These are phyloP conservation scores for Lacerta viridis DNA, from an alignment of 2,797 vertebrate species.

Conservation along the genomic window DNA sequence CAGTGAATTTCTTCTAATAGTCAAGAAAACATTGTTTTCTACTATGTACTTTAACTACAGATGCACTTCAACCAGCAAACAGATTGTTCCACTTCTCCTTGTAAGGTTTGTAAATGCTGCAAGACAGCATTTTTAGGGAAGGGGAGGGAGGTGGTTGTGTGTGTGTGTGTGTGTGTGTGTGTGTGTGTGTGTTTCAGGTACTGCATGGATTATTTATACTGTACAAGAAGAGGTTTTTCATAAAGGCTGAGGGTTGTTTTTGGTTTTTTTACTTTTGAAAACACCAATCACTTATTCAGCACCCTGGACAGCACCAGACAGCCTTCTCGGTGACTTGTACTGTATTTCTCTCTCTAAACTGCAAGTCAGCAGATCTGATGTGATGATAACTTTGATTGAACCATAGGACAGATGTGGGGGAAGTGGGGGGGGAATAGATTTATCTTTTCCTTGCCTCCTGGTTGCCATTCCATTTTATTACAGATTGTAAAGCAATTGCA, in stretches of 20 bases:
- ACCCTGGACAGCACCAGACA: neutral
- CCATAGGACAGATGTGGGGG: neutral
- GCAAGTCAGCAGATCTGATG: conserved; percentile 11
- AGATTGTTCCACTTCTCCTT: neutral
- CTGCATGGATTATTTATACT: neutral
- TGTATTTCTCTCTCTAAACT: conserved; percentile 4
- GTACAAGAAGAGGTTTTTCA: neutral
- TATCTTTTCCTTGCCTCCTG: neutral
- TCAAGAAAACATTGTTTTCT: neutral
- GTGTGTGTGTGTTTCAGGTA: neutral
- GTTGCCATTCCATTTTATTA: conserved; percentile 8
- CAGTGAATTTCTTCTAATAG: neutral
- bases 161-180: neutral
- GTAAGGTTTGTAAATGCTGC: neutral
- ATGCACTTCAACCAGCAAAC: neutral
- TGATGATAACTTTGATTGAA: conserved; percentile 13
- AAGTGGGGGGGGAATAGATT: neutral
- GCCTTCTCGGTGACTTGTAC: neutral
- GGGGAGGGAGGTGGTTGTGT: neutral
- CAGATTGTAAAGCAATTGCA: neutral
- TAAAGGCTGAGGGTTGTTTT: neutral
- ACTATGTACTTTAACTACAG: neutral
- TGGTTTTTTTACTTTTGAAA: neutral
- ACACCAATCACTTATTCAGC: conserved; percentile 7
- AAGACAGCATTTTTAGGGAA: neutral